A percentile compares a stretch with the other conserved stretches of the same genome.
Evolutionary conservation across 2,113 vertebrate species (phyloP).

Genomic region (Galemys pyrenaicus): DNA sequence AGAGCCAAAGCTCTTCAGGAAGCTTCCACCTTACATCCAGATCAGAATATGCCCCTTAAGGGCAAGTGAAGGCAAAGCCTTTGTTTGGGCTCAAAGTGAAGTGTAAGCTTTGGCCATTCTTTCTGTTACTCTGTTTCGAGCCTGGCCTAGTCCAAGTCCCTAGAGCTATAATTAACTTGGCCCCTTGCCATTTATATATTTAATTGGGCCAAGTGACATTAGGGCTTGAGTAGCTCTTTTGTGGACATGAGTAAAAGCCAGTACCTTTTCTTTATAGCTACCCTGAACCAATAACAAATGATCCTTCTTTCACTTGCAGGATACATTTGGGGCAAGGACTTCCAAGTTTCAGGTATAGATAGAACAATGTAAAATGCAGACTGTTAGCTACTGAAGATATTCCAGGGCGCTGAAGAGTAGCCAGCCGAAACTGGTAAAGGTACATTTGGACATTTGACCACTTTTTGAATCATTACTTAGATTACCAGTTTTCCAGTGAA

Average conservation of each 20-base stretch:
- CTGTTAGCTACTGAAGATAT: background rate
- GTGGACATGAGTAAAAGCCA: constrained; percentile 63
- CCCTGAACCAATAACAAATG: constrained; percentile 22
- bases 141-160: constrained; percentile 54
- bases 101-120: constrained; percentile 56
- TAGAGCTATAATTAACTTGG: constrained; percentile 70
- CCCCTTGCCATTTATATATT: constrained; percentile 72
- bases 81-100: constrained; percentile 52
- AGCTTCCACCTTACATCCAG: constrained; percentile 22
- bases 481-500: background rate
- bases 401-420: background rate
- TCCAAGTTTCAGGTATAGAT: background rate
- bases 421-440: background rate
- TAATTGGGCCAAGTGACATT: constrained; percentile 75
- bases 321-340: background rate
- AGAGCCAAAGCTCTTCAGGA: constrained; percentile 51
- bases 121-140: constrained; percentile 51
- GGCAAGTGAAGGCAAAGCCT: constrained; percentile 61
- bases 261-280: constrained; percentile 61
- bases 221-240: constrained; percentile 64
- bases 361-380: background rate
- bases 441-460: background rate
- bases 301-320: background rate
- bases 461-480: constrained; percentile 1
- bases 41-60: constrained; percentile 37